Evolutionary conservation across 2,113 vertebrate genomes (phyloP).

Genomic region (Cathartes aura): DNA sequence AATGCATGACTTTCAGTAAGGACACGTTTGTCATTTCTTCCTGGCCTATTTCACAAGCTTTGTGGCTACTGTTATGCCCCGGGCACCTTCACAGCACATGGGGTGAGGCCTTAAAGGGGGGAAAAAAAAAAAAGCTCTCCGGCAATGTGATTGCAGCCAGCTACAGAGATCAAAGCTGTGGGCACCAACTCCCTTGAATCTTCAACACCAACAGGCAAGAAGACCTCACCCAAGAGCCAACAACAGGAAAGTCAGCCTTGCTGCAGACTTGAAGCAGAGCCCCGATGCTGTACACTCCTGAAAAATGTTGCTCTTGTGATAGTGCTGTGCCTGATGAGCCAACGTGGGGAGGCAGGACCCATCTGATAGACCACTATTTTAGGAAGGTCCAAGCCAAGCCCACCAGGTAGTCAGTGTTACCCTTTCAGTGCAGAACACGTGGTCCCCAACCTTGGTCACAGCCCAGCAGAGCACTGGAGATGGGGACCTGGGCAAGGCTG

Average conservation of each 20-base stretch:
- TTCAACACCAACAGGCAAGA: background rate
- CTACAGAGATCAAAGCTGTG: background rate
- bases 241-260: background rate
- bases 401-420: background rate
- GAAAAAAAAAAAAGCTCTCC: background rate
- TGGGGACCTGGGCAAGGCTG: accelerated
- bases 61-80: background rate
- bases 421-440: background rate
- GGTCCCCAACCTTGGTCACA: background rate
- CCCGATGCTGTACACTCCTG: accelerated
- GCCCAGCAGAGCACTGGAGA: background rate
- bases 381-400: background rate
- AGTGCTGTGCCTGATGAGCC: background rate
- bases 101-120: background rate
- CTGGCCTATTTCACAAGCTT: background rate
- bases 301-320: accelerated
- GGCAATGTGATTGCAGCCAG: background rate
- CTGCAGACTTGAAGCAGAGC: background rate
- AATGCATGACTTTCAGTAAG: background rate
- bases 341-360: background rate
- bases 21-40: background rate
- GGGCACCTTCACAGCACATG: background rate
- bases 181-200: background rate
- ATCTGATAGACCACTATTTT: accelerated
- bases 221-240: background rate